phyloP scores from a whole-genome alignment of 1,140 invertebrate species.

The Macrocentrus cingulum region DNA sequence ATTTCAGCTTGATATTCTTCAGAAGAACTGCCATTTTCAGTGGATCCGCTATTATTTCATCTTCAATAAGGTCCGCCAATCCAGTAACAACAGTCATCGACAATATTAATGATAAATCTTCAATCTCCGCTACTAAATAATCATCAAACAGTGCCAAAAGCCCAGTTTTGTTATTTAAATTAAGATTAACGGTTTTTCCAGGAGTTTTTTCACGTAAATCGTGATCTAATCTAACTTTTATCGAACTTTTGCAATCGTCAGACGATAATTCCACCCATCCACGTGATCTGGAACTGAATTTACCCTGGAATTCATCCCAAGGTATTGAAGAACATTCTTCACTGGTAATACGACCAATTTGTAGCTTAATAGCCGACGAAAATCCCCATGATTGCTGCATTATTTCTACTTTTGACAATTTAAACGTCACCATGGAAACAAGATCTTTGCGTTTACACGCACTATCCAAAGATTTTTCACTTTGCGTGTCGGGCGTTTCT shows the following conservation, averaged over 20 bases:
- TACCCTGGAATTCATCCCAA: constrained; percentile 90
- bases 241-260: constrained; percentile 58
- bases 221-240: constrained; percentile 67
- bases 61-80: constrained; percentile 79
- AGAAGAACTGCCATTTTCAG: constrained; percentile 75
- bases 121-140: constrained; percentile 65
- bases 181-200: constrained; percentile 30
- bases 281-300: constrained; percentile 71
- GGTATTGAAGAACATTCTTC: constrained; percentile 86
- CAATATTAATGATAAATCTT: constrained; percentile 70
- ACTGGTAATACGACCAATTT: constrained; percentile 73
- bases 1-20: constrained; percentile 69
- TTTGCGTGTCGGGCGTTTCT: constrained; percentile 72
- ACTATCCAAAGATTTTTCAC: constrained; percentile 78
- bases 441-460: constrained; percentile 77
- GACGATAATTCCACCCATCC: constrained; percentile 68
- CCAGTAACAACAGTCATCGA: constrained; percentile 80
- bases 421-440: constrained; percentile 78
- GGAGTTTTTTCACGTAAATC: constrained; percentile 50
- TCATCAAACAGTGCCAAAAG: constrained; percentile 51
- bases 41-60: constrained; percentile 77
- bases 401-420: constrained; percentile 79
- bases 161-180: constrained; percentile 45
- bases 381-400: constrained; percentile 78
- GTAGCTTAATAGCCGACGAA: constrained; percentile 72